Evolutionary conservation across 2,113 vertebrate genomes (phyloP).

Genomic region (human): DNA sequence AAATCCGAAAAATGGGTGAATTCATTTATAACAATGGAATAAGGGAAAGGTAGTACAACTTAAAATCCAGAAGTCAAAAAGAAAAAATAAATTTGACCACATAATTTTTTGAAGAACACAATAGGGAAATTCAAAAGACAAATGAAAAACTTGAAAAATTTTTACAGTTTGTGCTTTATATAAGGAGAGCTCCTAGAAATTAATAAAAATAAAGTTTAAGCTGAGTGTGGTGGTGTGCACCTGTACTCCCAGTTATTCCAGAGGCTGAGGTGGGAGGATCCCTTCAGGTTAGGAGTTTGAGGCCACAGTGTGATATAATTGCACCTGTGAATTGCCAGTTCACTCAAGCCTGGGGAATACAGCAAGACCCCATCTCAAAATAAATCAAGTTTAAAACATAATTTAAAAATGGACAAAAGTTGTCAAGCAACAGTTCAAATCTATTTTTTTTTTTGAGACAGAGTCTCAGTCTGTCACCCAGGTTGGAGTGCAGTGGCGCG

Average conservation of each 20-base stretch:
- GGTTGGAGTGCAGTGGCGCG: no score
- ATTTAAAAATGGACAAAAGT: neutral
- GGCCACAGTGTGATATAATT: neutral
- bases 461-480: no score
- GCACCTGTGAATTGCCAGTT: neutral
- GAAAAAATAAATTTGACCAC: slow-evolving; percentile 34
- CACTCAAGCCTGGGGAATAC: neutral
- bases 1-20: neutral
- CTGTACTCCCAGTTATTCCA: neutral
- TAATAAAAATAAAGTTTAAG: neutral
- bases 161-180: neutral
- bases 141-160: neutral
- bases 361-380: neutral
- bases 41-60: neutral
- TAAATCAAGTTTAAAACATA: neutral
- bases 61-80: slow-evolving; percentile 13
- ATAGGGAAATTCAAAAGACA: neutral
- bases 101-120: neutral
- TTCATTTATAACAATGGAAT: neutral
- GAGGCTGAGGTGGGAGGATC: neutral
- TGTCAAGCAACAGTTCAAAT: neutral
- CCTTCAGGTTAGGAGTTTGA: neutral
- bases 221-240: neutral
- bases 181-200: neutral
- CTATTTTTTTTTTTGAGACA: no score